phyloP scores from a whole-genome alignment of 2,113 vertebrate species.

The Excalfactoria chinensis region DNA sequence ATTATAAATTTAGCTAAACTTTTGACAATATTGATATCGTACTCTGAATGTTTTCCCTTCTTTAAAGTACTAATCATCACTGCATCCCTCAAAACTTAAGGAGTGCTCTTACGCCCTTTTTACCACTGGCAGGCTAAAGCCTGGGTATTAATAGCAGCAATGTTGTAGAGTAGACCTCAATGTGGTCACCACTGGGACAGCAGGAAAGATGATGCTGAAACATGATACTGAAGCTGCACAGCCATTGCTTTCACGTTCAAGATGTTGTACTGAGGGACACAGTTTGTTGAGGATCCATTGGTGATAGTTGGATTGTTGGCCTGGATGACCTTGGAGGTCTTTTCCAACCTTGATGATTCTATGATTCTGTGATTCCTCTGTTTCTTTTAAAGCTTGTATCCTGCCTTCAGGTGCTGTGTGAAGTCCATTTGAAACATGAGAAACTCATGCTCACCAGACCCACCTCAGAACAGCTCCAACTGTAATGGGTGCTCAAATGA shows the following conservation, averaged over 20 bases:
- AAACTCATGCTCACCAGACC: neutral
- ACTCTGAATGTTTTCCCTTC: neutral
- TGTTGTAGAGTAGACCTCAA: neutral
- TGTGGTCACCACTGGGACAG: neutral
- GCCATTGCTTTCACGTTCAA: neutral
- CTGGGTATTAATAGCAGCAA: neutral
- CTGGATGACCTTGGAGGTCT: no score
- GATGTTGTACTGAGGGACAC: no score
- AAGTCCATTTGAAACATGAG: neutral
- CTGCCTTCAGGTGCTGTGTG: neutral
- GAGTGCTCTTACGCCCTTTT: neutral
- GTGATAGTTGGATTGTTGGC: no score
- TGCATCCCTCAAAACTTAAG: neutral
- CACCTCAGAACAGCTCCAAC: neutral
- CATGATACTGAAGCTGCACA: neutral
- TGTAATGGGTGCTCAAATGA: neutral
- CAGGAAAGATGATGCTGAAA: neutral
- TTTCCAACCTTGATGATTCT: no score
- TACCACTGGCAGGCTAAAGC: neutral
- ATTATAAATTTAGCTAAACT: neutral
- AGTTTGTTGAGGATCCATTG: no score
- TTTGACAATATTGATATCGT: neutral
- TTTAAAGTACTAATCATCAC: neutral
- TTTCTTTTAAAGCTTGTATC: neutral
- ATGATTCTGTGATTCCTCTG: no score